These are phyloP conservation scores for Mycogona germanica DNA, from an alignment of 2,888 invertebrate genomes.

Conservation along the genomic window DNA sequence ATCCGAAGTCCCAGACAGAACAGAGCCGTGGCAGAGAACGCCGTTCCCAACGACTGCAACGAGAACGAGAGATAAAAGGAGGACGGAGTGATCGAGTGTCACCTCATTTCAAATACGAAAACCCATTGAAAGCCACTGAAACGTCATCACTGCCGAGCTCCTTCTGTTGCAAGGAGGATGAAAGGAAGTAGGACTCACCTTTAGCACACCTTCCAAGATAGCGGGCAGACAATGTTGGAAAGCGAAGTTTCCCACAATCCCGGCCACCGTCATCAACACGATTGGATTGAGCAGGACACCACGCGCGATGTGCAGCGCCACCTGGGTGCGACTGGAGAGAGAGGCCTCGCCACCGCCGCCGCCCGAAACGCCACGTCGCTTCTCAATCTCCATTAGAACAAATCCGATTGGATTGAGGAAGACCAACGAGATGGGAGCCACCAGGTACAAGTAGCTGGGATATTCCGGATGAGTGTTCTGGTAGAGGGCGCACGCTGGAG, in stretches of 20 bases:
- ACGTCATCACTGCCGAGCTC: neutral
- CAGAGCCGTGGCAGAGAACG: slow-evolving; percentile 82
- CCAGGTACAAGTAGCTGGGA: slow-evolving; percentile 75
- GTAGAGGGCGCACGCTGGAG: slow-evolving; percentile 72
- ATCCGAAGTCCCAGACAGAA: slow-evolving; percentile 83
- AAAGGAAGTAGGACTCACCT: slow-evolving; percentile 40
- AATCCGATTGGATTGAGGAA: slow-evolving; percentile 87
- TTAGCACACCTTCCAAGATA: slow-evolving; percentile 57
- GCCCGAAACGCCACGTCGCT: slow-evolving; percentile 37
- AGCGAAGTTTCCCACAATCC: slow-evolving; percentile 68
- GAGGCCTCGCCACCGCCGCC: too few relatives aligned
- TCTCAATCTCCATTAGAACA: slow-evolving; percentile 70
- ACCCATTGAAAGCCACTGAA: too few relatives aligned
- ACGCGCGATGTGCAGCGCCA: slow-evolving; percentile 35
- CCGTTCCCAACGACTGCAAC: slow-evolving; percentile 49
- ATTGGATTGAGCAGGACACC: slow-evolving; percentile 79
- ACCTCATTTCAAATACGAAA: neutral
- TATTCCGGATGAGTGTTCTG: slow-evolving; percentile 75
- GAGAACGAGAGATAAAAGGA: neutral
- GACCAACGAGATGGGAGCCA: slow-evolving; percentile 87
- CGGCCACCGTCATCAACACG: slow-evolving; percentile 82
- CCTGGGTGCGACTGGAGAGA: slow-evolving; percentile 10
- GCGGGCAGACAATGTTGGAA: slow-evolving; percentile 66
- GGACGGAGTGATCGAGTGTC: neutral
- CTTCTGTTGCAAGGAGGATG: neutral